Conservation (phyloP, 2,113 vertebrate genomes). For the Spea bombifrons region DNA sequence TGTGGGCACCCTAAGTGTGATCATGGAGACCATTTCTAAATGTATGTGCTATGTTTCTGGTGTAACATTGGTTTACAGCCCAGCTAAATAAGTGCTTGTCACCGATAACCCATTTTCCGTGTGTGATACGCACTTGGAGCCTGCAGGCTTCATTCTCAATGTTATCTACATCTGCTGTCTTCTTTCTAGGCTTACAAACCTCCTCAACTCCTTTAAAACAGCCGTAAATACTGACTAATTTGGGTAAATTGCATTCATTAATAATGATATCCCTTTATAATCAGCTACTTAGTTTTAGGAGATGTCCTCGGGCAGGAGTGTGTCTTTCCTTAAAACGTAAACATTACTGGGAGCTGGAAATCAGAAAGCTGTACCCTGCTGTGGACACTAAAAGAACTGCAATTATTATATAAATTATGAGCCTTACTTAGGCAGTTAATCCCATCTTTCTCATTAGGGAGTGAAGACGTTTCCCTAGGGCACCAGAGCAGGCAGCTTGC, state of each 20-base stretch:
- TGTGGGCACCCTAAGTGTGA: neutral
- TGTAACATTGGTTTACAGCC: conserved; percentile 30
- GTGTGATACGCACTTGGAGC: conserved; percentile 17
- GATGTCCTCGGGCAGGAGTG: conserved; percentile 15
- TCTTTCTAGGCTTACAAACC: conserved; percentile 1
- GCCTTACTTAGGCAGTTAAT: neutral
- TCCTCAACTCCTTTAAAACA: conserved; percentile 1
- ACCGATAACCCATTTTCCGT: conserved; percentile 19
- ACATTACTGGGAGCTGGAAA: neutral
- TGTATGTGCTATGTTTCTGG: conserved; percentile 27
- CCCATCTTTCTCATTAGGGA: neutral
- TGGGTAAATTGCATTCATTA: conserved; percentile 22
- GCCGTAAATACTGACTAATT: conserved; percentile 40
- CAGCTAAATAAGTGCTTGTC: conserved; percentile 20
- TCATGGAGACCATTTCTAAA: neutral
- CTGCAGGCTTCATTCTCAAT: conserved; percentile 23
- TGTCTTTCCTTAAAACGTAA: conserved; percentile 7
- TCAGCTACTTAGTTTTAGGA: neutral
- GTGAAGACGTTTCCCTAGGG: too few relatives aligned
- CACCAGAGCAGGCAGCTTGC: too few relatives aligned
- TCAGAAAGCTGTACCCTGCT: neutral
- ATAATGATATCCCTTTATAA: neutral
- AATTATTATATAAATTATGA: neutral
- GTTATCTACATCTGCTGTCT: conserved; percentile 21
- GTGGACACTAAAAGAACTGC: neutral